Percentiles rank a stretch among this genome's conserved stretches.
These are phyloP conservation scores for Thripadectes ignobilis DNA, from an alignment of 2,797 vertebrate genomes.

Conservation along the genomic window DNA sequence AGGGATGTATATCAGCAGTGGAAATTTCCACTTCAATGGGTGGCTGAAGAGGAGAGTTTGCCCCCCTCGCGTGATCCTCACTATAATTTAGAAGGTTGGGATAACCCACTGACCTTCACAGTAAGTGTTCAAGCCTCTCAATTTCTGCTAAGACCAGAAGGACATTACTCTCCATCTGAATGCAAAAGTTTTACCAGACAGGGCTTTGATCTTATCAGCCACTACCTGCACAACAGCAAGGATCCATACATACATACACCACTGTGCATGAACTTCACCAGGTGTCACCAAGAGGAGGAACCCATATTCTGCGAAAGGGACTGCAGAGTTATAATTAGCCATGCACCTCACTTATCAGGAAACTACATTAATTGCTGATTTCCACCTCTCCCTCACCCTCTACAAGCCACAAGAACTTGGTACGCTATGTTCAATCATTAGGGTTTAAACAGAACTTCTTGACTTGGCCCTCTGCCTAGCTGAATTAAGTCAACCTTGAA, in stretches of 20 bases:
- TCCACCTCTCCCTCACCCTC: background rate
- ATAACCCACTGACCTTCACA: background rate
- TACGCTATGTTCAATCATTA: background rate
- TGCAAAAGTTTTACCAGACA: background rate
- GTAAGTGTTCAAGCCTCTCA: background rate
- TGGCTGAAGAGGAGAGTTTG: background rate
- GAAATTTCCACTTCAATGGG: background rate
- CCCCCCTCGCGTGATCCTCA: background rate
- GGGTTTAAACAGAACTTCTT: background rate
- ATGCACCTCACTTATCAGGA: background rate
- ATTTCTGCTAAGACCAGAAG: background rate
- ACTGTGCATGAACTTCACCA: background rate
- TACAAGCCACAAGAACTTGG: background rate
- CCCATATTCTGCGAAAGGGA: background rate
- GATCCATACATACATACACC: background rate
- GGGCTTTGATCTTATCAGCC: background rate
- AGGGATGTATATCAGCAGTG: accelerated
- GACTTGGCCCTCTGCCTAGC: background rate
- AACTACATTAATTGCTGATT: background rate
- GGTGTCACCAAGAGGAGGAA: background rate
- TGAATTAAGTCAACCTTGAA: background rate
- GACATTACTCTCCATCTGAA: background rate
- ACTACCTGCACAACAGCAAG: background rate
- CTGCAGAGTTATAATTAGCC: background rate
- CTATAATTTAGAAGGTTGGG: background rate